phyloP scores from a whole-genome alignment of 2,113 vertebrate genomes.

The Danionella cerebrum region DNA sequence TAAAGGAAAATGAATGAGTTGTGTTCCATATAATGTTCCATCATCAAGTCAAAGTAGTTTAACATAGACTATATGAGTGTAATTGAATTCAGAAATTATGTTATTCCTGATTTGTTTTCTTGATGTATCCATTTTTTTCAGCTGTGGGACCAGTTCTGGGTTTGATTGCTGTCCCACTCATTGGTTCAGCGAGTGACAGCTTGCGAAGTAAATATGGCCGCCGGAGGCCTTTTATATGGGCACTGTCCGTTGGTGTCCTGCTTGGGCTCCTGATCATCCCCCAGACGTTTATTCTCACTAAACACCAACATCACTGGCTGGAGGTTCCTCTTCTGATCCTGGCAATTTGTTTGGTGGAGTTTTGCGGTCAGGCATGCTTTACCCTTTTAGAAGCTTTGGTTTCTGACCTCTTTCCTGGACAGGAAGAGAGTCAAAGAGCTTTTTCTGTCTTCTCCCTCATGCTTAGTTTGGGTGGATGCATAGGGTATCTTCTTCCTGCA shows the following conservation, averaged over 20 bases:
- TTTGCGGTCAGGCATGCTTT: constrained; percentile 82
- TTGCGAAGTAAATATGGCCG: constrained; percentile 76
- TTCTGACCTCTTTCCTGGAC: constrained; percentile 76
- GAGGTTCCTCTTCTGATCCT: constrained; percentile 70
- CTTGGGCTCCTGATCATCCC: constrained; percentile 77
- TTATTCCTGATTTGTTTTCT: neutral
- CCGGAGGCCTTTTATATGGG: constrained; percentile 79
- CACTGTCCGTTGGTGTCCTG: constrained; percentile 71
- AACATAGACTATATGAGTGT: too few relatives aligned
- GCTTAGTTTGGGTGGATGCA: constrained; percentile 79
- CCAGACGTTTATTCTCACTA: constrained; percentile 56
- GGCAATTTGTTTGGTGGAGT: constrained; percentile 73
- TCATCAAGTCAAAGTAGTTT: too few relatives aligned
- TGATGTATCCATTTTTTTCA: constrained; percentile 36
- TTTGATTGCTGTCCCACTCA: constrained; percentile 69
- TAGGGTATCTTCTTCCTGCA: constrained; percentile 76
- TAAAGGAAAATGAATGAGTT: too few relatives aligned
- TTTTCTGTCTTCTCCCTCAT: constrained; percentile 79
- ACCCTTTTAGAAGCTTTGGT: constrained; percentile 77
- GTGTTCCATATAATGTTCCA: too few relatives aligned
- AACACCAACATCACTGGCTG: constrained; percentile 47
- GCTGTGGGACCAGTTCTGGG: constrained; percentile 78
- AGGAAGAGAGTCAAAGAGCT: constrained; percentile 69
- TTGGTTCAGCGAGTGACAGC: constrained; percentile 75
- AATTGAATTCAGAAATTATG: too few relatives aligned